A percentile compares a stretch with the other conserved stretches of the same genome.
These are phyloP conservation scores for Mythimna lalbum DNA, from an alignment of 2,888 invertebrate genomes.

Conservation along the genomic window DNA sequence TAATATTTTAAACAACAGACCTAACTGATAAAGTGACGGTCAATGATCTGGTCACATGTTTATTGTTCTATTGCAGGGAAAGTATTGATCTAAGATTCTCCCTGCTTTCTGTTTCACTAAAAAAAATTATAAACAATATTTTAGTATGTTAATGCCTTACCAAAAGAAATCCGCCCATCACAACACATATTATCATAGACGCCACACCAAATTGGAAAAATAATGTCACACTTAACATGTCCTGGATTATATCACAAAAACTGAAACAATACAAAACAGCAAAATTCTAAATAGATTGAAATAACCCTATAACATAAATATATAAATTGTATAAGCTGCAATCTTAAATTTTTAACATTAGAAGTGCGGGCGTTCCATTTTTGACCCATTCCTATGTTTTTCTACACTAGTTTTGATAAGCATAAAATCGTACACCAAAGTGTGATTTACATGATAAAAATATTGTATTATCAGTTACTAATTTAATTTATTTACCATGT, in stretches of 20 bases:
- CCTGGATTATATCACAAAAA: slow-evolving; percentile 73
- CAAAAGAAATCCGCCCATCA: slow-evolving; percentile 75
- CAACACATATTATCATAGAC: slow-evolving; percentile 78
- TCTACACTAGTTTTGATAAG: too few relatives aligned
- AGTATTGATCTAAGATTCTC: too few relatives aligned
- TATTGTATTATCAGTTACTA: too few relatives aligned
- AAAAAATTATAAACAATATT: background rate
- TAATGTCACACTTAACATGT: slow-evolving; percentile 73
- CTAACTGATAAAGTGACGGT: background rate
- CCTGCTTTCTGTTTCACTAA: too few relatives aligned
- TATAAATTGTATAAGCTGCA: background rate
- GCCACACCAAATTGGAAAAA: slow-evolving; percentile 80
- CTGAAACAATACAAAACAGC: slow-evolving; percentile 67
- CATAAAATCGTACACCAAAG: too few relatives aligned
- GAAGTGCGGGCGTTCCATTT: too few relatives aligned
- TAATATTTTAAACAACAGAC: too few relatives aligned
- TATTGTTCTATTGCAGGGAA: background rate
- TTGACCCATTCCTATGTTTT: too few relatives aligned
- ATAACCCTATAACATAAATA: background rate
- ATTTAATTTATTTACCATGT: too few relatives aligned
- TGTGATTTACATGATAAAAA: too few relatives aligned
- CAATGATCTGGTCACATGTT: background rate
- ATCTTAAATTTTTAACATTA: background rate
- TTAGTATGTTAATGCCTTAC: slow-evolving; percentile 67
- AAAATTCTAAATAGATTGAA: slow-evolving; percentile 4